Base-by-base conservation (phyloP, 2,797 vertebrate species). In the Rhinella marina region DNA sequence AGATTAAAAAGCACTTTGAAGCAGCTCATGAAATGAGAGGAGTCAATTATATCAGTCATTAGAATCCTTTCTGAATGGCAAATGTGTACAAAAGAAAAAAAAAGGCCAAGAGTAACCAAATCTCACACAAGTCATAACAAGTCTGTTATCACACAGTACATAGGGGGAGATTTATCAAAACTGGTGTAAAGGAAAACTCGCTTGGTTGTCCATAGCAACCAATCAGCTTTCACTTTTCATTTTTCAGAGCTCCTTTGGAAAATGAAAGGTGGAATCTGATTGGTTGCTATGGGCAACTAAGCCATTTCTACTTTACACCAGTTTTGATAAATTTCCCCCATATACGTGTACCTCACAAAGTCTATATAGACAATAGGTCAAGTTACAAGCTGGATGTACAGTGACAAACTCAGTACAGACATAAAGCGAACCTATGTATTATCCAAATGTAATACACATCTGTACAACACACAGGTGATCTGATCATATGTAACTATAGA, bases 1-100 rank as follows among this genome's bases (percentile, higher is more conserved):
- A 76, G 77, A 88, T 88, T 86, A 86, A 88, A 86, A 88, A 86
- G 50, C 88, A 86, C 88, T 88, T 86, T 81, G 88, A 86, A 52
- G 48, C 68, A 68, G 83, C 78, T 85, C 83, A 77, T 78, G 50
- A 32, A 88, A 81, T 86, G 78, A 88, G 68, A 88, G 81, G 21
- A 88, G 84, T 86, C 84, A 88, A 82, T 88, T 88, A 86, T 86
- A 70, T 25, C 66, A 86, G 70, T 57, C 68, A 19, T 68, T 72
- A n/a, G 68, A 77, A 77, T 86, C 9, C 21, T 86, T 73, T 27
- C 32, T 21, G 41, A 86, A 77, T 82, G 50, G 82, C 57, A 81
- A 64, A 32, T 75, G 83, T 8, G 1, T 72, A 50, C 10, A 77
- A 23, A 16, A 54, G 73, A 41, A n/a, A n/a, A 72, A 41, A 48